phyloP scores from a whole-genome alignment of 1,140 invertebrate genomes.

The Trichonephila inaurata region DNA sequence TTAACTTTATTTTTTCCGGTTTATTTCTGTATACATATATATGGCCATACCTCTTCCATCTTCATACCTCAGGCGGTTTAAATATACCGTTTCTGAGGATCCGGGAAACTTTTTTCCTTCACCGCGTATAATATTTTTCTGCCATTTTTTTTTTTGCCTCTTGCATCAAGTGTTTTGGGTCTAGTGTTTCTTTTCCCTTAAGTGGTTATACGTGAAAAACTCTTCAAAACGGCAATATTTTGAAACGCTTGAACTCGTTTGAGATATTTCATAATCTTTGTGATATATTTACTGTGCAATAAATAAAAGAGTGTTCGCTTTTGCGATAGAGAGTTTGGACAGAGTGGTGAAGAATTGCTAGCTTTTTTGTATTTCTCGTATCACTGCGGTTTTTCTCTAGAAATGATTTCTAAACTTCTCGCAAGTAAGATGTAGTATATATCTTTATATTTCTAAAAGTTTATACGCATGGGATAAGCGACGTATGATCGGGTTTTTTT shows the following conservation, averaged over 20 bases:
- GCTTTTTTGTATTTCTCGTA: background rate
- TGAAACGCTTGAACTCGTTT: constrained; percentile 29
- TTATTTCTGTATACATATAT: constrained; percentile 46
- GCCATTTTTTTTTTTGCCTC: constrained; percentile 4
- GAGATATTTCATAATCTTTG: constrained; percentile 30
- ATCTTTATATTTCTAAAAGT: too few relatives aligned
- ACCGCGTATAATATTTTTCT: constrained; percentile 8
- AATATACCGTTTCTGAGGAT: constrained; percentile 40
- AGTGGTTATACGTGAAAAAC: constrained; percentile 43
- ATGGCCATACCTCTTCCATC: constrained; percentile 12
- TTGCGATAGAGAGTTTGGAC: background rate
- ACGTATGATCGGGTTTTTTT: too few relatives aligned
- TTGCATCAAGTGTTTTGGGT: constrained; percentile 52
- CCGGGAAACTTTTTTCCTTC: constrained; percentile 7
- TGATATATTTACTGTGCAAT: constrained; percentile 31
- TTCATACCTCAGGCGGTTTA: constrained; percentile 59
- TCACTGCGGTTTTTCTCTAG: too few relatives aligned
- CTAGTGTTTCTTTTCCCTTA: constrained; percentile 57
- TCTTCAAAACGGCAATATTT: constrained; percentile 52
- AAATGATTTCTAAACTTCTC: too few relatives aligned
- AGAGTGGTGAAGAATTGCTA: background rate
- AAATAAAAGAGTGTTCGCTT: background rate
- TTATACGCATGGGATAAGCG: too few relatives aligned
- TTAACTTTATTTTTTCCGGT: constrained; percentile 19
- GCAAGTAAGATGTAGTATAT: too few relatives aligned